A percentile compares a stretch with the other conserved stretches of the same genome.
Evolutionary conservation across 37 sponge, comb jelly and placozoan species (phyloP).

Genomic region (Tethya wilhelma): DNA sequence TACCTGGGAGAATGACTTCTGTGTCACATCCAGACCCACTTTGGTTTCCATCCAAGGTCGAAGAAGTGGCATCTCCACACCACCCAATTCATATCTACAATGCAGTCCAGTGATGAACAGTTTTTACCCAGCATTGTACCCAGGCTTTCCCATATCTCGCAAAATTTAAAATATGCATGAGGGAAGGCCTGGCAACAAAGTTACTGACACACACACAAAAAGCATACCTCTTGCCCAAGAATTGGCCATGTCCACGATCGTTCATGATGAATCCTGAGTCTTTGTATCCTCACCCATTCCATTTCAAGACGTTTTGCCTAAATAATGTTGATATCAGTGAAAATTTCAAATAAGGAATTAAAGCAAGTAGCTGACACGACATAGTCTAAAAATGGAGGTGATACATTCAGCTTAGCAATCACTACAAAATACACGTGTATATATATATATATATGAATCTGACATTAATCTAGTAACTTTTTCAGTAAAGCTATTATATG

Average conservation of each 20-base stretch:
- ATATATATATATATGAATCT: too few species aligned
- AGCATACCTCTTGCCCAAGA: conserved; percentile 68
- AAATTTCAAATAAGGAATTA: not conserved
- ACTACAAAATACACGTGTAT: too few species aligned
- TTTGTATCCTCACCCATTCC: conserved; percentile 98
- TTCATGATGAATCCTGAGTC: conserved; percentile 87
- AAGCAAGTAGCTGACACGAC: not conserved
- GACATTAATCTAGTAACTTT: too few species aligned
- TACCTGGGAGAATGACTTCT: conserved; percentile 79
- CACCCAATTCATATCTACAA: conserved; percentile 75
- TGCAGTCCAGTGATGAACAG: too few species aligned
- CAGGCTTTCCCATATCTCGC: too few species aligned
- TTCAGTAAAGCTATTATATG: too few species aligned
- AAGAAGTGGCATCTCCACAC: conserved; percentile 59
- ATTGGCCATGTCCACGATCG: conserved; percentile 50
- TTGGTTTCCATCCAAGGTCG: conserved; percentile 55
- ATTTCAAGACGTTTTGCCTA: conserved; percentile 86
- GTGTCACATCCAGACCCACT: conserved; percentile 52
- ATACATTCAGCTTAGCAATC: too few species aligned
- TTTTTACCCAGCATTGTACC: too few species aligned
- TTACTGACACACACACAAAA: too few species aligned
- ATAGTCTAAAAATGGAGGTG: too few species aligned
- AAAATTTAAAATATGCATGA: not conserved
- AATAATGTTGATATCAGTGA: not conserved
- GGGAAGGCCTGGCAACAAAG: too few species aligned